phyloP scores from a whole-genome alignment of 2,113 vertebrate genomes.

The Panthera leo region DNA sequence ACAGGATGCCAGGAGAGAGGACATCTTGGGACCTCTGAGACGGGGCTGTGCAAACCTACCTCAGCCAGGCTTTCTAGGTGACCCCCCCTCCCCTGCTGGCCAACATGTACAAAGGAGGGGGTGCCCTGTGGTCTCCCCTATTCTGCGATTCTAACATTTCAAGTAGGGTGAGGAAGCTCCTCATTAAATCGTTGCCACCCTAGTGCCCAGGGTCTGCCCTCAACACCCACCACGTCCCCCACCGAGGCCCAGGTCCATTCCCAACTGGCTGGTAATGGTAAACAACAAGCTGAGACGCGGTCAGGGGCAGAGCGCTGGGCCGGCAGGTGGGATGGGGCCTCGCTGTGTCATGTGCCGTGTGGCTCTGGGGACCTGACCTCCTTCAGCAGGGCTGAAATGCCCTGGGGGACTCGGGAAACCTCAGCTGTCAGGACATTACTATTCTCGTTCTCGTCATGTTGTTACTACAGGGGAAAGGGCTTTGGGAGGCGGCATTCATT shows the following conservation, averaged over 20 bases:
- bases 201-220: no score
- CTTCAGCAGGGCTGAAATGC: background rate
- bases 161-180: background rate
- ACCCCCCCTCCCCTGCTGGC: background rate
- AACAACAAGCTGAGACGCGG: background rate
- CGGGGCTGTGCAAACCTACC: background rate
- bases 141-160: background rate
- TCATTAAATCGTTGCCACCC: background rate
- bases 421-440: accelerated
- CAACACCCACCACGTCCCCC: background rate
- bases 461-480: background rate
- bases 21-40: background rate
- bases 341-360: background rate
- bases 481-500: background rate
- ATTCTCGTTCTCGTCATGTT: background rate
- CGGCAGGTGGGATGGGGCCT: background rate
- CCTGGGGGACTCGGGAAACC: background rate
- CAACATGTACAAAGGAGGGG: background rate
- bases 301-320: background rate
- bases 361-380: background rate
- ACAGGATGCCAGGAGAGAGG: background rate
- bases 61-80: background rate
- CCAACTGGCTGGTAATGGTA: background rate
- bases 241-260: background rate
- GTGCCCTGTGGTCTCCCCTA: no score